Evolutionary conservation across 2,888 invertebrate species (phyloP), one percentile per base, ranked within the genome.

Genomic region (Ditula angustiorana): DNA sequence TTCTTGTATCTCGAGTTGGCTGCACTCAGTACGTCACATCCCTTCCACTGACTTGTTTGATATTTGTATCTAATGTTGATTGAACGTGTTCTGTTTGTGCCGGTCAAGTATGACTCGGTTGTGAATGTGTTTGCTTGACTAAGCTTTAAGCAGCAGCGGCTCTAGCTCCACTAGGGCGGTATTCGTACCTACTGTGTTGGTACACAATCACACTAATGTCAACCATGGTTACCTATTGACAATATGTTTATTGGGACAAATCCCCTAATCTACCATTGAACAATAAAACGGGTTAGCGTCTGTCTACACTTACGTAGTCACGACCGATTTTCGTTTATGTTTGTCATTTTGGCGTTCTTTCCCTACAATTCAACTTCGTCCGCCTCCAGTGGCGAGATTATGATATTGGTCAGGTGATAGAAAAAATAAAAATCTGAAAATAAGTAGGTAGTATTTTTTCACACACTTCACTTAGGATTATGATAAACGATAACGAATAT

Each of bases 391-490:
- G 85, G 76, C 79, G 85, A 80, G 78, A 76, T 82, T 84, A 88
- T 83, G 86, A 87, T 85, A 87, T 88, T 87, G 87, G 85, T 90
- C 87, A 78, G 91, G 90, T 85, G 87, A 89, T 84, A 90, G 86
- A 86, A 90, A 91, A 92, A 92, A 90, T 88, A 92, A 92, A 91
- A 92, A 92, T 90, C 91, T 91, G 90, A 92, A 91, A 92, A 90
- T 91, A 92, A 91, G 85, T 90, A 89, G 85, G 90, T 87, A 92
- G 89, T 81, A 88, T 92, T 91, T 92, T 92, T 91, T 91, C 87
- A 91, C 85, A 90, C 85, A 89, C 86, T 87, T 90, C 86, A 82
- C 86, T 90, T 88, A 88, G 76, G 81, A 80, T 83, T 72, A 86
- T 83, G 78, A 84, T 85, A 88, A 88, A 88, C 80, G 85, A 80